Conservation (phyloP, 2,888 invertebrate genomes). For the Amphipyra tragopoginis region DNA sequence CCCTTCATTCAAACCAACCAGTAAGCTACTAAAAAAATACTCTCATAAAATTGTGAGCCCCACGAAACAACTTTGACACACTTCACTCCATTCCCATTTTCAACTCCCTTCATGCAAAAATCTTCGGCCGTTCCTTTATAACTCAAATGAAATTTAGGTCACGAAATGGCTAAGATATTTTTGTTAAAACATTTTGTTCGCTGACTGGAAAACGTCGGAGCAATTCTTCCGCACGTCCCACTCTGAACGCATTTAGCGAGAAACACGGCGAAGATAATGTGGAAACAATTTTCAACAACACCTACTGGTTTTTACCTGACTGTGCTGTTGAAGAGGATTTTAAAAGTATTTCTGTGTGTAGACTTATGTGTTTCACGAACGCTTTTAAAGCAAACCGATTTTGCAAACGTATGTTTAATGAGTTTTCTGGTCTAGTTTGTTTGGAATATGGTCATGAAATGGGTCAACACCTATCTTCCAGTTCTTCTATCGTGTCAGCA, state of each 20-base stretch:
- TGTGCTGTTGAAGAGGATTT: constrained; percentile 12
- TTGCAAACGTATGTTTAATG: too few relatives aligned
- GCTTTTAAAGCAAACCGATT: not conserved
- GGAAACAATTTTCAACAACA: constrained; percentile 31
- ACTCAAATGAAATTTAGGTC: constrained; percentile 28
- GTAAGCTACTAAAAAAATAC: too few relatives aligned
- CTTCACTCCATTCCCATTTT: constrained; percentile 12
- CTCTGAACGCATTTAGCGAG: constrained; percentile 11
- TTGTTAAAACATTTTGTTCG: constrained; percentile 32
- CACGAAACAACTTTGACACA: not conserved
- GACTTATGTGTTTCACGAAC: not conserved
- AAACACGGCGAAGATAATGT: constrained; percentile 28
- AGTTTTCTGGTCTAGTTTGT: too few relatives aligned
- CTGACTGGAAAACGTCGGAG: constrained; percentile 26
- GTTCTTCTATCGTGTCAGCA: too few relatives aligned
- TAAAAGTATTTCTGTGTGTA: constrained; percentile 1
- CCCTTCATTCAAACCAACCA: too few relatives aligned
- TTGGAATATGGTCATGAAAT: too few relatives aligned
- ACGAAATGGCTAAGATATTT: constrained; percentile 22
- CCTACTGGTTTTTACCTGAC: constrained; percentile 1
- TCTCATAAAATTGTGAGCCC: too few relatives aligned
- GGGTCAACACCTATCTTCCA: too few relatives aligned
- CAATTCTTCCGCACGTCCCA: constrained; percentile 37
- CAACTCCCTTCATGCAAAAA: constrained; percentile 13
- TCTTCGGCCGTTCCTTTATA: not conserved